These are phyloP conservation scores for Diplolepis rosae DNA, from an alignment of 2,888 invertebrate genomes.

Conservation along the genomic window DNA sequence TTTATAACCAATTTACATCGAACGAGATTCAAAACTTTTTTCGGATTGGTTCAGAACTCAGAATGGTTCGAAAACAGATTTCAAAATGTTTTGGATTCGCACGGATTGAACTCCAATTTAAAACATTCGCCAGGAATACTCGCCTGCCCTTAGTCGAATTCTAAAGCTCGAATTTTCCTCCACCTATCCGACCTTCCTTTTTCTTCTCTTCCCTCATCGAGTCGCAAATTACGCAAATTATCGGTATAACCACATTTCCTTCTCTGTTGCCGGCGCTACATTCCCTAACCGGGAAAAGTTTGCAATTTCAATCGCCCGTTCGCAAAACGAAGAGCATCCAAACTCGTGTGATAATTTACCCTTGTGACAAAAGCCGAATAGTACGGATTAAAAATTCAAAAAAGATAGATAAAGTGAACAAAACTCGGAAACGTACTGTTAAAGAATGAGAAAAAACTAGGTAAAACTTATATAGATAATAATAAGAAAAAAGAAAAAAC, in stretches of 20 bases:
- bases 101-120: no score
- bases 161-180: slow-evolving; percentile 12
- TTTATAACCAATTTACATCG: no score
- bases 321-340: neutral
- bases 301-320: slow-evolving; percentile 36
- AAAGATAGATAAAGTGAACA: neutral
- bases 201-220: neutral
- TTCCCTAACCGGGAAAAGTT: slow-evolving; percentile 20
- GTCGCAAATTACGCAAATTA: slow-evolving; percentile 54
- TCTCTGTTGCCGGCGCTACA: slow-evolving; percentile 19
- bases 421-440: neutral
- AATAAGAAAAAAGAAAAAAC: neutral
- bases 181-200: slow-evolving; percentile 17
- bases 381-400: no score
- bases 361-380: neutral
- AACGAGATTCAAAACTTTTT: no score
- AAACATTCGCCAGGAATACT: no score
- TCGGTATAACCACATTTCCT: slow-evolving; percentile 44
- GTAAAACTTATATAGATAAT: neutral
- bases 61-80: no score
- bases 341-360: neutral
- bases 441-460: neutral
- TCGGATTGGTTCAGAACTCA: no score
- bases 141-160: neutral
- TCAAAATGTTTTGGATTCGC: no score